These are phyloP conservation scores for Aphis gossypii DNA, from an alignment of 1,140 invertebrate genomes.

Conservation along the genomic window DNA sequence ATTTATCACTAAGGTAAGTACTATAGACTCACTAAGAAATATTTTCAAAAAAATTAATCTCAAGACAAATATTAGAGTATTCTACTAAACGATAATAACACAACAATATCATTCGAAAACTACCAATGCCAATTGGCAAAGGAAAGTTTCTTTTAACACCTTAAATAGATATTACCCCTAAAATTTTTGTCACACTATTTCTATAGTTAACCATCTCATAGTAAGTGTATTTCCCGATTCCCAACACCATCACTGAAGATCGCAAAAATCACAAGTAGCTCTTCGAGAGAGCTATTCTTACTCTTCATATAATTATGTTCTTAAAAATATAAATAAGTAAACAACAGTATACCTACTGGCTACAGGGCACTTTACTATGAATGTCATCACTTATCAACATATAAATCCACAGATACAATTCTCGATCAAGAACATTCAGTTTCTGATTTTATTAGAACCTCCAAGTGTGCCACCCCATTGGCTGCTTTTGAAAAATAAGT, in stretches of 20 bases:
- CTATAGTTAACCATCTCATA: no score
- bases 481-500: not conserved
- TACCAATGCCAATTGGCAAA: no score
- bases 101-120: not conserved
- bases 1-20: not conserved
- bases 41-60: not conserved
- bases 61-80: not conserved
- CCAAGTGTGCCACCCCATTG: not conserved
- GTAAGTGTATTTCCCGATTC: no score
- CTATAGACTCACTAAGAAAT: no score
- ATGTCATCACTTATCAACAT: not conserved
- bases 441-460: not conserved
- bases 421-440: not conserved
- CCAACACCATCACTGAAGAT: not conserved
- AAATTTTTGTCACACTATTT: no score
- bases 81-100: not conserved
- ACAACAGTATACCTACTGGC: not conserved
- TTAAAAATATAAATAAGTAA: not conserved
- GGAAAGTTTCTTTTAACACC: not conserved
- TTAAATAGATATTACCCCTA: not conserved
- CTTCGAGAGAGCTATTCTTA: no score
- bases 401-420: not conserved
- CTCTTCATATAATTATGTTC: not conserved
- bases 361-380: not conserved
- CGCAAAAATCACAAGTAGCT: not conserved